Conservation (phyloP, 1,140 invertebrate species). For the Spodoptera frugiperda region DNA sequence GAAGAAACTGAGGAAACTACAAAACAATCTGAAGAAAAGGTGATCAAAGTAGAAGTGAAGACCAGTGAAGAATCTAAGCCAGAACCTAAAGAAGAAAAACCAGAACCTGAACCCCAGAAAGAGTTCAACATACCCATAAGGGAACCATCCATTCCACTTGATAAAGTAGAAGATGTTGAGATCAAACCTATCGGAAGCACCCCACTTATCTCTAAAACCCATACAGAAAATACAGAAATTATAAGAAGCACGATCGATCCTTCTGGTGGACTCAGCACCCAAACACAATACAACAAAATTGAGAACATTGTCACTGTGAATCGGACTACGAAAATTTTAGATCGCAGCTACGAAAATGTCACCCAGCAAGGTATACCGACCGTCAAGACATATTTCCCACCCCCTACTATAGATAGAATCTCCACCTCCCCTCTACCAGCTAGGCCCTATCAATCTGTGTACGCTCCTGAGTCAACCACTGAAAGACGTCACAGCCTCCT, state of each 20-base stretch:
- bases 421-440: constrained; percentile 67
- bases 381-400: constrained; percentile 75
- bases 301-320: constrained; percentile 81
- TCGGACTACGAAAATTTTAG: constrained; percentile 77
- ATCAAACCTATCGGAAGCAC: constrained; percentile 76
- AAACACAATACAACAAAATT: constrained; percentile 79
- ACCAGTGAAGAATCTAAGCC: constrained; percentile 28
- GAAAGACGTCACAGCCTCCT: constrained; percentile 80
- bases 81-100: constrained; percentile 49
- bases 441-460: constrained; percentile 70
- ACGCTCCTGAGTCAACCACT: constrained; percentile 65
- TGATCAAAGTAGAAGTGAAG: constrained; percentile 18
- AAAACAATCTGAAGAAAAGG: constrained; percentile 44
- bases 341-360: constrained; percentile 74
- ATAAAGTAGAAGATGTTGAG: constrained; percentile 81
- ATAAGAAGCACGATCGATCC: constrained; percentile 71
- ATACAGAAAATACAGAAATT: constrained; percentile 78
- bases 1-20: constrained; percentile 42
- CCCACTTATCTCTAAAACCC: constrained; percentile 74
- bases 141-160: constrained; percentile 77
- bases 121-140: constrained; percentile 67
- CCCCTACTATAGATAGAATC: constrained; percentile 64
- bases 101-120: constrained; percentile 48
- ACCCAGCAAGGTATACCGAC: constrained; percentile 69
- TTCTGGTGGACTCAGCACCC: constrained; percentile 66